Conservation (phyloP, 2,888 invertebrate species). For the Platynereis dumerilii region DNA sequence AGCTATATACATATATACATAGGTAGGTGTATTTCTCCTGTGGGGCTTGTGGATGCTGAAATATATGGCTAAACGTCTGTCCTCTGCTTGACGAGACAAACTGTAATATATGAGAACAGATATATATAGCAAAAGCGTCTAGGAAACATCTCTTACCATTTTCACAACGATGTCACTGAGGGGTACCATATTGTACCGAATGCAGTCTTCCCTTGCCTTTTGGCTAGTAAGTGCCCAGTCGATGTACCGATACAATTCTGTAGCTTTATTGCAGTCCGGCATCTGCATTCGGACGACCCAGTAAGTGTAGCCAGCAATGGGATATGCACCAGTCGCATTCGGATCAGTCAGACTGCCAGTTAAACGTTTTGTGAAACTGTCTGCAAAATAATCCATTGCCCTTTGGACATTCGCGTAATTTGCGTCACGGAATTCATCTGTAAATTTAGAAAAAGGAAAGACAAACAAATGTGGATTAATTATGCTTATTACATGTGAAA, state of each 20-base stretch:
- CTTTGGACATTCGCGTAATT: neutral
- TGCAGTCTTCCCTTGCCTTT: neutral
- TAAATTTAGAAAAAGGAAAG: neutral
- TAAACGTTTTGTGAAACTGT: constrained; percentile 17
- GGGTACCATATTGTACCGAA: neutral
- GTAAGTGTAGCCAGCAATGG: constrained; percentile 53
- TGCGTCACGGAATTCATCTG: neutral
- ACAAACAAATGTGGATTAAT: too few relatives aligned
- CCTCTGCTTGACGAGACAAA: too few relatives aligned
- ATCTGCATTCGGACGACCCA: constrained; percentile 45
- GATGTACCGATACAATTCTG: constrained; percentile 51
- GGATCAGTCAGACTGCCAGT: constrained; percentile 39
- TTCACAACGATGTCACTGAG: neutral
- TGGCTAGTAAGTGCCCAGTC: constrained; percentile 44
- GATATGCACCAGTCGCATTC: constrained; percentile 39
- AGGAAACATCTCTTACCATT: too few relatives aligned
- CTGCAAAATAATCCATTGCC: constrained; percentile 3
- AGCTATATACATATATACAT: too few relatives aligned
- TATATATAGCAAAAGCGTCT: too few relatives aligned
- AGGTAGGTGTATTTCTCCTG: too few relatives aligned
- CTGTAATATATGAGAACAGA: too few relatives aligned
- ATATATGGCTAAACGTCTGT: too few relatives aligned
- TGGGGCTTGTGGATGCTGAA: too few relatives aligned
- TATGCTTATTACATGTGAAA: too few relatives aligned
- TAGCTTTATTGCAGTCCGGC: constrained; percentile 44